Base-by-base conservation (phyloP, 2,113 vertebrate genomes). In the Capricornis sumatraensis region DNA sequence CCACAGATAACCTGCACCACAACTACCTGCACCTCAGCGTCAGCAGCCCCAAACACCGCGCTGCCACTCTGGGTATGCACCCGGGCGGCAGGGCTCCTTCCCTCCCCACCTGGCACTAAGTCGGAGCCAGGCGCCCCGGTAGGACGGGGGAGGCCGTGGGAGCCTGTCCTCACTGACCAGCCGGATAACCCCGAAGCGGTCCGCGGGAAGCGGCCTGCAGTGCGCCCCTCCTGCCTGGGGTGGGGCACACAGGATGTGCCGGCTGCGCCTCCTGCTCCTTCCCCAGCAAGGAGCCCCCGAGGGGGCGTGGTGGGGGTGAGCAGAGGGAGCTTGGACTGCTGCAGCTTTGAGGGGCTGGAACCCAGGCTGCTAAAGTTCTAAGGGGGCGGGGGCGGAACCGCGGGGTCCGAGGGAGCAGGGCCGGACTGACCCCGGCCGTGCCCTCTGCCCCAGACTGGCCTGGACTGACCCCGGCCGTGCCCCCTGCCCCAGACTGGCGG, bases 1-100 rank as follows among this genome's bases (percentile, higher is more conserved):
- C 98, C 98, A 53, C 99, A 99, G 99, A 99, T 98, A 99, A 99
- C 97, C 97, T 99, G 98, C 99, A 99, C 94, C 99, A 99, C 98
- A 99, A 99, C 98, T 99, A 99, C 97, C 99, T 99, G 98, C 99
- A 99, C 97, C 98, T 99, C 74, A 99, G 98, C 93, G 98, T 99
- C 95, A 98, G 98, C 98, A 99, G 99, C 91, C 99, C 99, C 84
- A 99, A 99, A 98, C 99, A 99, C 98, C 99, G 99, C 62, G 98
- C 99, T 0, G 98, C 99, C 86, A 99, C 99, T 4, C 99, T 99
- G 96, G 99, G 99, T 99, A 99, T 94, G 99, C 88, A 58, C 2
- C 47, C 1, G 30, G 84, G 86, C 16, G 10, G n/a, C 87, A 21
- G 58, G 93, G 85, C 82, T 79, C 92, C 60, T 74, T 67, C 60